phyloP scores from a whole-genome alignment of 2,888 invertebrate genomes.

The Microctonus aethiopoides region DNA sequence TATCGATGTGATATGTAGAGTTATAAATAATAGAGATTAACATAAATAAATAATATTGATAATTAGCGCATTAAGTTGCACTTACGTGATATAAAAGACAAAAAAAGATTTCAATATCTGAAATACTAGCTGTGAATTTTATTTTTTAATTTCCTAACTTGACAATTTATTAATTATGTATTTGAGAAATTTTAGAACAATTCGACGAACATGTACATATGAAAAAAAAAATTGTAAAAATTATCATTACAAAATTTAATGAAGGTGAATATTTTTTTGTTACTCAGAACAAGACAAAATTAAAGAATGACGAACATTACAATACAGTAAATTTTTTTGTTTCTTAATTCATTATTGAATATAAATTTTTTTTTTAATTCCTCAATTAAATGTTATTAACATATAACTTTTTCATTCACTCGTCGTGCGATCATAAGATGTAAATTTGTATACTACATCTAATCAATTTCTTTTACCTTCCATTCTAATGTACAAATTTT shows the following conservation, averaged over 20 bases:
- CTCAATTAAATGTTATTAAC: not conserved
- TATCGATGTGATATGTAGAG: not conserved
- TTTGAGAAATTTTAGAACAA: not conserved
- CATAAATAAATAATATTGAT: too few relatives aligned
- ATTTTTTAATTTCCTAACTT: not conserved
- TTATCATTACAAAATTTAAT: not conserved
- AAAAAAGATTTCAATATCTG: not conserved
- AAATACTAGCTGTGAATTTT: conserved; percentile 1
- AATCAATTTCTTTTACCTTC: conserved; percentile 27
- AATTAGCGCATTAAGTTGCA: too few relatives aligned
- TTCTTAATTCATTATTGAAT: not conserved
- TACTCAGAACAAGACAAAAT: too few relatives aligned
- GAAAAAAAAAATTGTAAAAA: not conserved
- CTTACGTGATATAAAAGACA: not conserved
- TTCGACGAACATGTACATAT: not conserved
- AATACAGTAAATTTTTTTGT: too few relatives aligned
- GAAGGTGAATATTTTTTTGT: not conserved
- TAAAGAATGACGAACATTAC: too few relatives aligned
- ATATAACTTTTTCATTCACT: not conserved
- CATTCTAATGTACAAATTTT: conserved; percentile 22
- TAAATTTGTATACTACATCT: not conserved
- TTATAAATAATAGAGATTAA: not conserved
- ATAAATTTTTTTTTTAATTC: not conserved
- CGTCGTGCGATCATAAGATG: not conserved
- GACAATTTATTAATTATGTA: not conserved